Evolutionary conservation across 2,113 vertebrate genomes (phyloP).

Genomic region (Callithrix jacchus): DNA sequence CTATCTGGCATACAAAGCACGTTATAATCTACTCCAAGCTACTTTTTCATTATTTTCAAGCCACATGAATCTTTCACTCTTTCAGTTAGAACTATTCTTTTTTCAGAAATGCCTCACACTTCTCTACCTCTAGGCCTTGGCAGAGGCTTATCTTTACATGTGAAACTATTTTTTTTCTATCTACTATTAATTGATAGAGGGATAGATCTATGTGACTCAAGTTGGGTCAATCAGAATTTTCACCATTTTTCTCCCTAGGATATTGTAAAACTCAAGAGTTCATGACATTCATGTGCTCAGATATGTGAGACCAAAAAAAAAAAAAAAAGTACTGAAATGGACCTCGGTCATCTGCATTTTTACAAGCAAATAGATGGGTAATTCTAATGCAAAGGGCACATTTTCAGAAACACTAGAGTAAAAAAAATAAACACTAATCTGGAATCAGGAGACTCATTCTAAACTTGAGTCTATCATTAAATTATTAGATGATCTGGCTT

Average conservation of each 20-base stretch:
- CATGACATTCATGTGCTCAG: not conserved
- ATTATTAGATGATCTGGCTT: not conserved
- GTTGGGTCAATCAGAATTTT: not conserved
- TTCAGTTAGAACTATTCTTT: not conserved
- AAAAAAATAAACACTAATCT: not conserved
- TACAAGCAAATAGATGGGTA: not conserved
- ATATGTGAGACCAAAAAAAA: not conserved
- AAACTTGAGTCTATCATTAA: not conserved
- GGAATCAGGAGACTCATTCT: not conserved
- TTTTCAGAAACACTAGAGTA: not conserved
- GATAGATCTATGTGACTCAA: not conserved
- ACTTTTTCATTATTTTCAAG: constrained; percentile 5
- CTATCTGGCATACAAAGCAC: not conserved
- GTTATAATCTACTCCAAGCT: not conserved
- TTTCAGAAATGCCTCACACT: not conserved
- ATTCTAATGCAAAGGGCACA: not conserved
- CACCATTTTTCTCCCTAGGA: not conserved
- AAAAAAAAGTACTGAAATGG: not conserved
- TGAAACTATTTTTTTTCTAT: not conserved
- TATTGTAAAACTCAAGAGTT: not conserved
- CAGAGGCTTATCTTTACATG: not conserved
- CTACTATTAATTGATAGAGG: not conserved
- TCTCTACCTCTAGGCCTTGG: not conserved
- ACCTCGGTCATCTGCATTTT: not conserved
- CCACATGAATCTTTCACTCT: not conserved